Conservation (phyloP, 2,113 vertebrate species). For the Vulpes vulpes region DNA sequence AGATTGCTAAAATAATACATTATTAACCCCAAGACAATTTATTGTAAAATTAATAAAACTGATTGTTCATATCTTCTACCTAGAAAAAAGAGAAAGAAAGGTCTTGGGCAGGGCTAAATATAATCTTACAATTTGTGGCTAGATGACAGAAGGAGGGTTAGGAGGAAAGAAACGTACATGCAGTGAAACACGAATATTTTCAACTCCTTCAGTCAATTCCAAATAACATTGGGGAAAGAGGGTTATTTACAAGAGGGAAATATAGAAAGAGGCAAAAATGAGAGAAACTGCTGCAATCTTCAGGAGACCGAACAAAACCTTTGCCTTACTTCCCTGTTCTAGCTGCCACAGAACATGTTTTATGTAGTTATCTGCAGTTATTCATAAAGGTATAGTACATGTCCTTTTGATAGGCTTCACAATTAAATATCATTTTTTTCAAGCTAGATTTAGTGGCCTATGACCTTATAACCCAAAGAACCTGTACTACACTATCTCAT, state of each 20-base stretch:
- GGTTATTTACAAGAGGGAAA: neutral
- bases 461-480: neutral
- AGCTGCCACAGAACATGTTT: neutral
- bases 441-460: neutral
- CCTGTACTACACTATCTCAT: neutral
- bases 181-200: neutral
- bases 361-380: neutral
- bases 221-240: neutral
- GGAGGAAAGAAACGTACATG: neutral
- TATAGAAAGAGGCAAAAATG: neutral
- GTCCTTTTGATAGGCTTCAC: neutral
- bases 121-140: neutral
- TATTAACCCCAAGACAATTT: neutral
- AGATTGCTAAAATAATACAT: neutral
- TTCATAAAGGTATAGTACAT: neutral
- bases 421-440: conserved; percentile 1
- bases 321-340: neutral
- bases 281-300: neutral
- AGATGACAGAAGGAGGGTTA: fast-evolving
- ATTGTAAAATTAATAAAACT: neutral
- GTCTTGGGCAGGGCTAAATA: neutral
- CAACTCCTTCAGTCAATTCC: neutral
- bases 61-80: neutral
- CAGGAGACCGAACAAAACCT: neutral
- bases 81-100: neutral